phyloP scores from a whole-genome alignment of 2,888 invertebrate genomes.

The Drosophila mulleri region DNA sequence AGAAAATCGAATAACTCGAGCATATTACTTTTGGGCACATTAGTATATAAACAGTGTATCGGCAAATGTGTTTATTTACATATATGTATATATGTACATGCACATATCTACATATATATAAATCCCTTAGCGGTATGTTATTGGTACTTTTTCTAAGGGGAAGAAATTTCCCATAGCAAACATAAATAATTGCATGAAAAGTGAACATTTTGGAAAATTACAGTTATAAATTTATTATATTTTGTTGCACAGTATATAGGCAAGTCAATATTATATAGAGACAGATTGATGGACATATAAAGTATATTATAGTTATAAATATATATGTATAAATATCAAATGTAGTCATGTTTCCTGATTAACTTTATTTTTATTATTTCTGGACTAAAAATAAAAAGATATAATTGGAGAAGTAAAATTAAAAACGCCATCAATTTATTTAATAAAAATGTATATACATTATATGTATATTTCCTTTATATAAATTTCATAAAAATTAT shows the following conservation, averaged over 20 bases:
- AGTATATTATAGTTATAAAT: neutral
- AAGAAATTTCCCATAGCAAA: neutral
- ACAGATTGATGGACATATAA: neutral
- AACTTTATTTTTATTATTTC: no score
- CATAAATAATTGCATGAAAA: neutral
- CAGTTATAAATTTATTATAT: neutral
- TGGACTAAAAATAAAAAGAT: no score
- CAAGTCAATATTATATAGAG: neutral
- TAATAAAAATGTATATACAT: no score
- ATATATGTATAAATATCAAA: neutral
- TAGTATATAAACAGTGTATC: neutral
- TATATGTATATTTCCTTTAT: no score
- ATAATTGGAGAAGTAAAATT: no score
- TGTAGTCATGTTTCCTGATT: neutral
- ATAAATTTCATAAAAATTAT: no score
- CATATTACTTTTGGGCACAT: conserved; percentile 6
- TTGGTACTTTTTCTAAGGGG: neutral
- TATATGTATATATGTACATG: neutral
- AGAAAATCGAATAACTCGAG: conserved; percentile 8
- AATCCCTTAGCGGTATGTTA: neutral
- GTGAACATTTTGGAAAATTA: neutral
- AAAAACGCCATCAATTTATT: no score
- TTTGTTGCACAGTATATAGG: neutral
- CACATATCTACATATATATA: neutral
- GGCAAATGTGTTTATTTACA: conserved; percentile 11